Evolutionary conservation across 2,888 invertebrate genomes (phyloP), one percentile per base, ranked within the genome.

Genomic region (Cylindroiulus punctatus): DNA sequence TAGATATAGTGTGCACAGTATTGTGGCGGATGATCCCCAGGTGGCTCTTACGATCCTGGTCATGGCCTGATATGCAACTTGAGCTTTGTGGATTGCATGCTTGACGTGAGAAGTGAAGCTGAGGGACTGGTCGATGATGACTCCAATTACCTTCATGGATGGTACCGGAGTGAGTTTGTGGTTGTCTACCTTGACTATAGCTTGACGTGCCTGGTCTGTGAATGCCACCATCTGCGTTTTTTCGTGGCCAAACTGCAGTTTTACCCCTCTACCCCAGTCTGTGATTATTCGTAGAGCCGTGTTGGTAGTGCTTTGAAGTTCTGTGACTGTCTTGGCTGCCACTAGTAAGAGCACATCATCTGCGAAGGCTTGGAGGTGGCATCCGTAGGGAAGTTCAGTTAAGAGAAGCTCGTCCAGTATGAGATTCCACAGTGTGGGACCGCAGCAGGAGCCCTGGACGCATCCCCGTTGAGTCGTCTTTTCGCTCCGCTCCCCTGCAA

Each of bases 221-320:
- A 65, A 65, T 7, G 12, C 8, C 0, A 65, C 10, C 0, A 26
- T 12, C 17, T 76, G 12, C 0, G 65, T 26, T 10, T 65, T 65
- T 1, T 26, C 22, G 12, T n/a, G 22, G 10, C 65, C 65, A 4
- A 65, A 65, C 0, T 0, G 1, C 2, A 65, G 12, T n/a, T 65
- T 65, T 10, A 7, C 1, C 1, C 10, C 2, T 12, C 10, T 12
- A 0, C 76, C 76, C 30, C 76, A 76, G 1, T 0, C 12, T 0
- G 2, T 0, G 17, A 30, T 17, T 0, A 2, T 14, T 2, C 0
- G 17, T 0, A 76, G 30, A 1, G 30, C 30, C 12, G 14, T 4
- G 0, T 30, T 32, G 0, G 10, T 3, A 0, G 0, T 14, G 14
- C 10, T 10, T 4, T 0, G 3, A 12, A 76, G 4, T 0, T 2